Evolutionary conservation across 2,888 invertebrate species (phyloP).

Genomic region (Sarcophaga subvicina): DNA sequence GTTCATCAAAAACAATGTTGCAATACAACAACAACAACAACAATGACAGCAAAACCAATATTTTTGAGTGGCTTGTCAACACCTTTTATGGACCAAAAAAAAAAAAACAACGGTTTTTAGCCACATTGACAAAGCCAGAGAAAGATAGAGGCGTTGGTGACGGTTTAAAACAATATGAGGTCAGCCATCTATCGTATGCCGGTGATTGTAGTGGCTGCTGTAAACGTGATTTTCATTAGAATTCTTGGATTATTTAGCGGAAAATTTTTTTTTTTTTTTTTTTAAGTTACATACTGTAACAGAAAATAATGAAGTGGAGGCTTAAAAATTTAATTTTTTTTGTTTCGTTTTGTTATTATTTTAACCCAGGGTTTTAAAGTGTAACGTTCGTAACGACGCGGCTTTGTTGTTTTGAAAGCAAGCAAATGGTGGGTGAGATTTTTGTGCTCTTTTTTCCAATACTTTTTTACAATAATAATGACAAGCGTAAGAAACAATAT

Average conservation of each 20-base stretch:
- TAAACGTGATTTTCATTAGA: background rate
- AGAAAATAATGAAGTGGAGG: background rate
- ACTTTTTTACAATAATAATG: background rate
- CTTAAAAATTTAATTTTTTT: background rate
- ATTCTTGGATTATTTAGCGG: background rate
- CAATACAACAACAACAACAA: background rate
- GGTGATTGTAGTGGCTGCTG: background rate
- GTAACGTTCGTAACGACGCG: background rate
- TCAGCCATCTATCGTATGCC: background rate
- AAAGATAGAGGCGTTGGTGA: background rate
- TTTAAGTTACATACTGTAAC: background rate
- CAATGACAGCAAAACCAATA: background rate
- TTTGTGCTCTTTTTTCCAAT: background rate
- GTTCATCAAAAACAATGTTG: background rate
- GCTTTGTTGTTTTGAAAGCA: background rate
- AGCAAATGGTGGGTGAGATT: background rate
- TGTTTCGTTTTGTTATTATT: background rate
- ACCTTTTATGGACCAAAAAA: background rate
- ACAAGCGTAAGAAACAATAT: background rate
- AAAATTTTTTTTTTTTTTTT: background rate
- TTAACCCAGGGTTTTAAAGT: background rate
- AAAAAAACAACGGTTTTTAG: background rate
- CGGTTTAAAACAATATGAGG: background rate
- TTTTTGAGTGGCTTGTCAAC: background rate
- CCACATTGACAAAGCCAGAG: background rate